These are phyloP conservation scores for Harpalus rubripes DNA, from an alignment of 2,888 invertebrate genomes.

Conservation along the genomic window DNA sequence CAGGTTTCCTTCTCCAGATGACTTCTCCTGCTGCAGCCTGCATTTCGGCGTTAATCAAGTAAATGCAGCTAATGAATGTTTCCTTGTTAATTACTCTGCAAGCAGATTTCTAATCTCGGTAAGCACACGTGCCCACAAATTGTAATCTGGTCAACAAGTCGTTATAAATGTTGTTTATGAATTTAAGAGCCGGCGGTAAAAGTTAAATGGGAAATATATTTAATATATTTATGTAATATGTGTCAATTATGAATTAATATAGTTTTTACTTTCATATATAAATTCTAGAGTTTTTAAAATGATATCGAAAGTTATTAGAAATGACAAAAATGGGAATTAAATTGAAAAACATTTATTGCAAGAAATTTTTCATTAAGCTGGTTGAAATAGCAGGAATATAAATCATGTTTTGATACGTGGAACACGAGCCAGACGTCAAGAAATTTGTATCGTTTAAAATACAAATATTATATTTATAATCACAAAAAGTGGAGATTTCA, in stretches of 20 bases:
- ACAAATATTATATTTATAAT: too few relatives aligned
- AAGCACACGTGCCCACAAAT: constrained; percentile 54
- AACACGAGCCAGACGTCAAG: too few relatives aligned
- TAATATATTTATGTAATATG: constrained; percentile 50
- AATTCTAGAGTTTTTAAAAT: constrained; percentile 27
- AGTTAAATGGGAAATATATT: constrained; percentile 48
- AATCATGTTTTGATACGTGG: too few relatives aligned
- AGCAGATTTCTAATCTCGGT: constrained; percentile 51
- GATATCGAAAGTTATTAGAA: constrained; percentile 34
- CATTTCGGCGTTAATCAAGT: constrained; percentile 51
- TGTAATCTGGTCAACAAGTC: constrained; percentile 42
- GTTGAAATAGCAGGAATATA: too few relatives aligned
- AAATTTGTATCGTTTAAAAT: too few relatives aligned
- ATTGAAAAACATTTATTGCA: constrained; percentile 8
- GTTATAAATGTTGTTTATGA: constrained; percentile 55
- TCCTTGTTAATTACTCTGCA: constrained; percentile 39
- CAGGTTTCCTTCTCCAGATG: not conserved
- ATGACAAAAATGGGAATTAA: not conserved
- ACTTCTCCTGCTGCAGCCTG: not conserved
- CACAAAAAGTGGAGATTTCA: too few relatives aligned
- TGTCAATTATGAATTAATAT: constrained; percentile 50
- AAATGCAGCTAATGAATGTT: constrained; percentile 53
- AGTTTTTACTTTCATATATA: constrained; percentile 50
- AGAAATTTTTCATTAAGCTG: not conserved
- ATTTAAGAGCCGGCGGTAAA: constrained; percentile 39